A percentile compares a stretch with the other conserved stretches of the same genome.
Conservation (phyloP, 1,140 invertebrate genomes). For the Drosophila arizonae region DNA sequence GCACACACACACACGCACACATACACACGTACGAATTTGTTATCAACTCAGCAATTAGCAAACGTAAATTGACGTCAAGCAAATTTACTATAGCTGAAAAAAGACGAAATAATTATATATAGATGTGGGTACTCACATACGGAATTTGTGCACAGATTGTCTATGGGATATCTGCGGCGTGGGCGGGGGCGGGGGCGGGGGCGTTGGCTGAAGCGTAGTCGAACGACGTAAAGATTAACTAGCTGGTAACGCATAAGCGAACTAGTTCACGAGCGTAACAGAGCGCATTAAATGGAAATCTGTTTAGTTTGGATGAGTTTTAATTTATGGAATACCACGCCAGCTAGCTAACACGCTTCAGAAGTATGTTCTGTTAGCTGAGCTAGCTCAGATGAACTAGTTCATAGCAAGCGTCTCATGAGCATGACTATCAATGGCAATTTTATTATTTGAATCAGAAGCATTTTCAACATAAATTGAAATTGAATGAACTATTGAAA, state of each 20-base stretch:
- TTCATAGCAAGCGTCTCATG: background rate
- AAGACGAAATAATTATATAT: constrained; percentile 19
- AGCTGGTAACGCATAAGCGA: background rate
- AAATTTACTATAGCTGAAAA: constrained; percentile 19
- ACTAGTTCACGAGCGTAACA: constrained; percentile 15
- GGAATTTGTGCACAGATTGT: constrained; percentile 3
- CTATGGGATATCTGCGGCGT: background rate
- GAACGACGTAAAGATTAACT: too few species aligned
- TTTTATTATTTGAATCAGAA: background rate
- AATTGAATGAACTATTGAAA: background rate
- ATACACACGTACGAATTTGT: background rate
- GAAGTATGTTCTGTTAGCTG: too few species aligned
- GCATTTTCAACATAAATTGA: background rate
- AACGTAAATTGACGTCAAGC: constrained; percentile 47
- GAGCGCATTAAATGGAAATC: background rate
- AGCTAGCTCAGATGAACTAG: background rate
- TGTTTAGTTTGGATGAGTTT: background rate
- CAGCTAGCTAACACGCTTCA: background rate
- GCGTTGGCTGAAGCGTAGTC: too few species aligned
- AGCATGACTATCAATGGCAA: background rate
- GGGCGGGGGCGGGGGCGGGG: too few species aligned
- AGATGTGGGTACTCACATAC: background rate
- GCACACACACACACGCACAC: constrained; percentile 6
- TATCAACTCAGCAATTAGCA: constrained; percentile 43
- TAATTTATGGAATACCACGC: background rate